A percentile compares a stretch with the other conserved stretches of the same genome.
These are phyloP conservation scores for Gonioctena quinquepunctata DNA, from an alignment of 1,140 invertebrate genomes.

Conservation along the genomic window DNA sequence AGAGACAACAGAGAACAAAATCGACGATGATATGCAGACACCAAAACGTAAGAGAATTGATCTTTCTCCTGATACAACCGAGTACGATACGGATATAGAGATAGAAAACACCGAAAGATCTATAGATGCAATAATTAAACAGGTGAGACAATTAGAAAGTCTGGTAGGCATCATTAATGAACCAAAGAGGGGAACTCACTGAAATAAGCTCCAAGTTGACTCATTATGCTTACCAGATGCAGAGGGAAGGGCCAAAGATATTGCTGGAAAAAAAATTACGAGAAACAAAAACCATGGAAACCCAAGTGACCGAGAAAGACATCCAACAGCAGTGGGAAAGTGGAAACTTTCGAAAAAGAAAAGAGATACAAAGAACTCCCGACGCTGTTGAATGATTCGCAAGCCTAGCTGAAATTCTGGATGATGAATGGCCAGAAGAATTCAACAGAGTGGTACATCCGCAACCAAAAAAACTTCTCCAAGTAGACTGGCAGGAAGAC, in stretches of 20 bases:
- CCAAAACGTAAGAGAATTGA: neutral
- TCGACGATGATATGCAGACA: neutral
- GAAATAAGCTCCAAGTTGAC: neutral
- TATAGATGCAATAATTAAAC: neutral
- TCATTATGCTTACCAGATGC: neutral
- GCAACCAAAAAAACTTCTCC: neutral
- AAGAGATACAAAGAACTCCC: neutral
- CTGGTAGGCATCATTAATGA: neutral
- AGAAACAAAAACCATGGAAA: neutral
- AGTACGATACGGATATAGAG: neutral
- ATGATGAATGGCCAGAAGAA: neutral
- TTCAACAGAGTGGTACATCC: neutral
- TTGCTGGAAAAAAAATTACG: neutral
- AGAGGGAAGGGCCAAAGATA: neutral
- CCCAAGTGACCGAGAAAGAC: neutral
- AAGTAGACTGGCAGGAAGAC: neutral
- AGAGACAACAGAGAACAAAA: no score
- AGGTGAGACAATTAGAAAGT: neutral
- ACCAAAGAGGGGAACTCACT: neutral
- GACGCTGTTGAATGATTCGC: neutral
- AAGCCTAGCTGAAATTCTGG: neutral
- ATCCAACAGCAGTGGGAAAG: neutral
- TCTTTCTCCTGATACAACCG: neutral
- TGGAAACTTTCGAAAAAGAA: neutral
- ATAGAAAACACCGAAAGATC: neutral